phyloP scores from a whole-genome alignment of 2,113 vertebrate genomes.

The Heptranchias perlo region DNA sequence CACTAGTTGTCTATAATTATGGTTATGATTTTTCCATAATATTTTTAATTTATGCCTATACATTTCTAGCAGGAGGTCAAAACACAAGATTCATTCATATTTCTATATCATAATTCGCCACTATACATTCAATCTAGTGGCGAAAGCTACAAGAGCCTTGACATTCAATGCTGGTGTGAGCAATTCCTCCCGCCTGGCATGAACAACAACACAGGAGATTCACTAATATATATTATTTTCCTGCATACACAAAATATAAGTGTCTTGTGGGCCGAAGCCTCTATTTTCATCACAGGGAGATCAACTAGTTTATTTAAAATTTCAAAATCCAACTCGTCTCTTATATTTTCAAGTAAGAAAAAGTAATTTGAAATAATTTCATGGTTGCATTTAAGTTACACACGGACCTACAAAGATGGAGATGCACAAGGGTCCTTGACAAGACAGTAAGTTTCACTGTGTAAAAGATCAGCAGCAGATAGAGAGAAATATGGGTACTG shows the following conservation, averaged over 20 bases:
- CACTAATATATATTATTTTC: neutral
- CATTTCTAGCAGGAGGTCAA: neutral
- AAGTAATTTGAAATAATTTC: neutral
- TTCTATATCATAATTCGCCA: neutral
- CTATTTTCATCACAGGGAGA: neutral
- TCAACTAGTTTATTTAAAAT: neutral
- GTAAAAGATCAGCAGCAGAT: neutral
- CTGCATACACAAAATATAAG: neutral
- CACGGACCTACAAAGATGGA: neutral
- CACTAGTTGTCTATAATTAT: neutral
- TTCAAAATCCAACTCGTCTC: neutral
- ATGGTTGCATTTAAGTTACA: neutral
- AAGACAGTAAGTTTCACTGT: neutral
- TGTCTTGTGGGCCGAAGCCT: neutral
- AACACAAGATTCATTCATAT: neutral
- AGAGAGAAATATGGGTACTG: neutral
- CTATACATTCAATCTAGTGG: neutral
- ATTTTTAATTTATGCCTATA: neutral
- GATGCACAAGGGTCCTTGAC: neutral
- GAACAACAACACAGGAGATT: neutral
- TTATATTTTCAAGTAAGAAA: neutral
- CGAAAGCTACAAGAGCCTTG: neutral
- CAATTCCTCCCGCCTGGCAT: neutral
- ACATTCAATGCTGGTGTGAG: neutral
- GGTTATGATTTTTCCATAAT: neutral